Conservation (phyloP, 2,797 vertebrate genomes). For the Paratrypauchen microcephalus region DNA sequence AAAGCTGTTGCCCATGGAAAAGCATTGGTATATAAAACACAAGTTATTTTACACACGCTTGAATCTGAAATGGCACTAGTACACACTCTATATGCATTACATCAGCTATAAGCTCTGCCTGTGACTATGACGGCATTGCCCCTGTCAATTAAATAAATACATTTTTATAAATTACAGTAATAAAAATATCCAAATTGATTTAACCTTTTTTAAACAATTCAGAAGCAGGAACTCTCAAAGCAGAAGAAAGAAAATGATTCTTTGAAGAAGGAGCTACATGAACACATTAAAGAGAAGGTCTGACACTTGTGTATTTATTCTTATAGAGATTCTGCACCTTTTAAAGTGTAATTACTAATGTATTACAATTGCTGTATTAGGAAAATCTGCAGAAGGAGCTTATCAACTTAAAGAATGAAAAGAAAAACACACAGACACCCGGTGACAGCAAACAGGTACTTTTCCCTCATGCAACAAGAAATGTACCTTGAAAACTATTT, state of each 20-base stretch:
- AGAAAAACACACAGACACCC: constrained; percentile 39
- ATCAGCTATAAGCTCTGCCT: too few species aligned
- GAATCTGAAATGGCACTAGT: not conserved
- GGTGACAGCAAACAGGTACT: constrained; percentile 45
- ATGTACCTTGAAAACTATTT: not conserved
- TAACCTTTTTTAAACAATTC: not conserved
- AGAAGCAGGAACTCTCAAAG: constrained; percentile 82
- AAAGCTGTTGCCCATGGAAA: constrained; percentile 72
- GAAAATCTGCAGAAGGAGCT: constrained; percentile 57
- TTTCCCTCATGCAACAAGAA: not conserved
- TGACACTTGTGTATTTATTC: not conserved
- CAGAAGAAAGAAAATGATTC: constrained; percentile 75
- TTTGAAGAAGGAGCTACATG: constrained; percentile 80
- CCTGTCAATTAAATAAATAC: too few species aligned
- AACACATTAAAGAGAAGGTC: constrained; percentile 81
- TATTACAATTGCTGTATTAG: constrained; percentile 32
- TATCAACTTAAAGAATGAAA: constrained; percentile 50
- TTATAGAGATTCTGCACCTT: not conserved
- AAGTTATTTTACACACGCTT: not conserved
- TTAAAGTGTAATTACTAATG: not conserved
- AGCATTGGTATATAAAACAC: constrained; percentile 78
- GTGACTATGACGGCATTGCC: too few species aligned
- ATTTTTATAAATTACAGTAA: not conserved
- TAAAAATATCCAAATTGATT: not conserved
- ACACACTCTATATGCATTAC: too few species aligned